Evolutionary conservation across 2,888 invertebrate genomes (phyloP).

Genomic region (Megastigmus dorsalis): DNA sequence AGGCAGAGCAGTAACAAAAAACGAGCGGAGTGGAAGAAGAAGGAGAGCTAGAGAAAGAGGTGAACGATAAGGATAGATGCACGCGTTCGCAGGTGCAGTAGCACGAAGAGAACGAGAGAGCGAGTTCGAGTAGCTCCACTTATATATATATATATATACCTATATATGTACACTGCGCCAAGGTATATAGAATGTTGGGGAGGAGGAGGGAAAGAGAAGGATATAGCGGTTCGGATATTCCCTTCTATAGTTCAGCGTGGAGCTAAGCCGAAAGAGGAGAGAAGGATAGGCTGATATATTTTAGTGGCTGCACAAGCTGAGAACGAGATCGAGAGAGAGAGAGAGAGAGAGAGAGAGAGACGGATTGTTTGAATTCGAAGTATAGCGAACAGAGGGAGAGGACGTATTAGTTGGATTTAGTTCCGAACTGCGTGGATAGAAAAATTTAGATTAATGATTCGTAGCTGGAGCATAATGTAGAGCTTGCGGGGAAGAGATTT

Average conservation of each 20-base stretch:
- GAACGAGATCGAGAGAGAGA: not conserved
- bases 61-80: conserved; percentile 11
- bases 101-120: not conserved
- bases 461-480: not conserved
- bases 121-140: not conserved
- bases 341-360: not conserved
- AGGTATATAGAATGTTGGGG: not conserved
- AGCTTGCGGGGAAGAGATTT: not conserved
- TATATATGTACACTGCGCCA: too few relatives aligned
- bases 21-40: too few relatives aligned
- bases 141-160: too few relatives aligned
- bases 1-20: too few relatives aligned
- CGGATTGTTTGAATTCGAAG: not conserved
- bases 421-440: conserved; percentile 32
- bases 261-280: not conserved
- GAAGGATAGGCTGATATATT: not conserved
- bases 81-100: not conserved
- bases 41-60: not conserved
- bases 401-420: conserved; percentile 49
- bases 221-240: not conserved
- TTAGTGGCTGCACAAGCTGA: too few relatives aligned
- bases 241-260: not conserved
- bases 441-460: conserved; percentile 46
- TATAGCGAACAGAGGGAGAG: not conserved
- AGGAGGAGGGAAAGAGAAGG: not conserved